Evolutionary conservation across 2,113 vertebrate species (phyloP).

Genomic region (Psettodes erumei): DNA sequence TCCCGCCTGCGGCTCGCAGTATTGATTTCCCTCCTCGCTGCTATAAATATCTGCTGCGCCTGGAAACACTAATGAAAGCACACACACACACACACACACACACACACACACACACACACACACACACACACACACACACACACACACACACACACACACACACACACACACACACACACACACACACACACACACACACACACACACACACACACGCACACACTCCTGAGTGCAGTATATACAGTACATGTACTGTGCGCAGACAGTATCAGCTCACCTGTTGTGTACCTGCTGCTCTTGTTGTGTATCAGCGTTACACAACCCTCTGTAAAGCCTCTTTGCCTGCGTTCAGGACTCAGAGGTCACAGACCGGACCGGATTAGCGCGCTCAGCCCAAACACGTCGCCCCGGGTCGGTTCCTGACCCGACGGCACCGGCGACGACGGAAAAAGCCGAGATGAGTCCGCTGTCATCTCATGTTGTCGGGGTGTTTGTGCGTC

Average conservation of each 20-base stretch:
- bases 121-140: background rate
- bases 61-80: conserved; percentile 43
- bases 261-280: background rate
- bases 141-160: background rate
- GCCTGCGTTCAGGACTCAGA: conserved; percentile 12
- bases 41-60: conserved; percentile 64
- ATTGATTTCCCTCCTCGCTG: conserved; percentile 66
- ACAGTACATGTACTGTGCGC: too few species aligned
- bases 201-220: background rate
- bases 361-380: conserved; percentile 28
- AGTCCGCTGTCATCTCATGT: too few species aligned
- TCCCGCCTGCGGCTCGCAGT: conserved; percentile 30
- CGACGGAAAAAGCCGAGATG: background rate
- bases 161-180: too few species aligned
- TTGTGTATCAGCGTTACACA: conserved; percentile 17
- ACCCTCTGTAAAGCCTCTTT: conserved; percentile 45
- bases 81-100: conserved; percentile 19
- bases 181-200: background rate
- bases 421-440: background rate
- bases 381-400: conserved; percentile 5
- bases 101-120: background rate
- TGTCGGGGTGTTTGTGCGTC: too few species aligned
- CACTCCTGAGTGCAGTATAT: too few species aligned
- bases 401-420: background rate
- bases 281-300: background rate